Evolutionary conservation across 2,888 invertebrate species (phyloP), one percentile per base, ranked within the genome.

Genomic region (Troides helena): DNA sequence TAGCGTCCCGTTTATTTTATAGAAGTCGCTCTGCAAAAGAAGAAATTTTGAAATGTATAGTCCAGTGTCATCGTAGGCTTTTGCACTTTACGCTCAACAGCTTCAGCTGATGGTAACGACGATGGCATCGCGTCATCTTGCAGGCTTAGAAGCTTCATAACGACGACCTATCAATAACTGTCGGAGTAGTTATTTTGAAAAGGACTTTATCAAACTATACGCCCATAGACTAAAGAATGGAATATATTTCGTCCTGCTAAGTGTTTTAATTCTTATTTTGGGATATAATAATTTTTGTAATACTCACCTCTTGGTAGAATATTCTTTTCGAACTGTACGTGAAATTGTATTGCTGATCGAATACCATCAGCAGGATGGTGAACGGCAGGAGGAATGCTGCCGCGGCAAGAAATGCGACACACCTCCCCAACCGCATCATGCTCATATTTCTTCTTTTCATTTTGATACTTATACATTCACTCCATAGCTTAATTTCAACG

Each of bases 341-440:
- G n/a, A 94, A 92, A 81, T 94, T 92, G 87, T 94, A 93, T 80
- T 94, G 94, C 78, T 94, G 94, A 75, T 94, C 94, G 5, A 94
- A 94, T 21, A 94, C 94, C 85, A 94, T 94, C 73, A 94, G 85
- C 62, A 94, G 85, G 17, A 94, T 94, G 71, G 94, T 89, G 81
- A 94, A 89, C 1, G 94, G 94, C 12, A 94, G 92, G 30, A 94
- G 88, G 73, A 94, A 93, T 68, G 94, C 94, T 1, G 94, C 93
- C 1, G 94, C 94, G 21, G 94, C 94, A 71, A 94, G 90, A 80
- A 94, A 94, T 1, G 94, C 92, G 67, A 94, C 92, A 76, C 94
- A 94, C 77, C 94, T 85, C 64, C 94, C 90, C 36, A 94, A 81
- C 59, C 94, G 86, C 85, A 93, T 88, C 83, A 92, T 88, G 76